Evolutionary conservation across 2,888 invertebrate species (phyloP).

Genomic region (Hedya salicella): DNA sequence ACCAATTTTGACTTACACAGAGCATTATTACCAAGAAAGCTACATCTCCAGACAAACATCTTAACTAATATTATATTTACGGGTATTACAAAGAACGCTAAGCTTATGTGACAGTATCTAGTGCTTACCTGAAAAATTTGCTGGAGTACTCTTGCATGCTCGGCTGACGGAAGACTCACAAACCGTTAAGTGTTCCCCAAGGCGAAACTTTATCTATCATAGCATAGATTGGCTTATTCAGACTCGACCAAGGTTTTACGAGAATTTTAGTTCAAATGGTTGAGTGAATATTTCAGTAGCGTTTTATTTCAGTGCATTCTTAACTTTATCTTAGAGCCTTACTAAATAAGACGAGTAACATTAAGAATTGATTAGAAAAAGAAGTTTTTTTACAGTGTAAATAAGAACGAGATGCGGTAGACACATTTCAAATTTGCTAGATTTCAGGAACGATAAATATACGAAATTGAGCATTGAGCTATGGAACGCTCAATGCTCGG

Average conservation of each 20-base stretch:
- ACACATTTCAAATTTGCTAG: too few relatives aligned
- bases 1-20: neutral
- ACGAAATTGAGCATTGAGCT: too few relatives aligned
- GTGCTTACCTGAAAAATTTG: conserved; percentile 60
- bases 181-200: conserved; percentile 23
- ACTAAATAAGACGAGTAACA: too few relatives aligned
- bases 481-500: too few relatives aligned
- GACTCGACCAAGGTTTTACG: neutral
- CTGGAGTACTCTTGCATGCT: conserved; percentile 49
- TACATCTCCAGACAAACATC: neutral
- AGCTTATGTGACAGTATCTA: conserved; percentile 69
- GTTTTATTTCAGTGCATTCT: neutral
- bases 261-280: neutral
- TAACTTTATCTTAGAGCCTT: too few relatives aligned
- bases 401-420: too few relatives aligned
- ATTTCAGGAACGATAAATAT: too few relatives aligned
- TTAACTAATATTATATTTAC: neutral
- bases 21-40: neutral
- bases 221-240: conserved; percentile 17
- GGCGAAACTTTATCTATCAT: conserved; percentile 23
- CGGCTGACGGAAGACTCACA: conserved; percentile 39
- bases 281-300: neutral
- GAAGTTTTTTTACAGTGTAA: too few relatives aligned
- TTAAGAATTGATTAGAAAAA: too few relatives aligned
- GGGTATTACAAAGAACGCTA: conserved; percentile 54